Percentiles rank a stretch among this genome's conserved stretches.
phyloP scores from a whole-genome alignment of 2,113 vertebrate species.

The Dicaeum eximium region DNA sequence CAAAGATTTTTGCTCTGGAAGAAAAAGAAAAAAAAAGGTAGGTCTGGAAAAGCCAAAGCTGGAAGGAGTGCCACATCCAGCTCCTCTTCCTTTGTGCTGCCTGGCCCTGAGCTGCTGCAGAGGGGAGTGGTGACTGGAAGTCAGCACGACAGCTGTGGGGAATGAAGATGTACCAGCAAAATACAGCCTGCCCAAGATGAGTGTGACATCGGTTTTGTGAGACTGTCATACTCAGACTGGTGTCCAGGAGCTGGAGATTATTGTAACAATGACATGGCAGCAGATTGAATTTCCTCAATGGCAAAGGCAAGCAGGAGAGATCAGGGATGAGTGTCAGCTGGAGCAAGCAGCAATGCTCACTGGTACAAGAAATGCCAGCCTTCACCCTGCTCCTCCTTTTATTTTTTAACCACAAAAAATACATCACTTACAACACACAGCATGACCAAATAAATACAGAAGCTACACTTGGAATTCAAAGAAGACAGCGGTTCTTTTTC shows the following conservation, averaged over 20 bases:
- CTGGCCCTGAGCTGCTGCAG: background rate
- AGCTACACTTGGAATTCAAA: background rate
- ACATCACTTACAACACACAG: background rate
- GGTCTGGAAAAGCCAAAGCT: background rate
- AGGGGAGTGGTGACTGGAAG: background rate
- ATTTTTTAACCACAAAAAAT: background rate
- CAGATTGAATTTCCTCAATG: background rate
- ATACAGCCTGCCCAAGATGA: background rate
- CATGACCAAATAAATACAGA: background rate
- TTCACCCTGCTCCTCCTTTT: background rate
- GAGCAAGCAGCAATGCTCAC: background rate
- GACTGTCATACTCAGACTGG: background rate
- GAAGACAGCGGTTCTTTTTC: background rate
- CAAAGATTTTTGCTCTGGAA: background rate
- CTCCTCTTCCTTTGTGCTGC: background rate
- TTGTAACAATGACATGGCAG: background rate
- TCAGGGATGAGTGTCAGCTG: background rate
- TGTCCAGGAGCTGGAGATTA: conserved; percentile 7
- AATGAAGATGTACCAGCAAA: background rate
- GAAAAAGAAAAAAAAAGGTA: background rate
- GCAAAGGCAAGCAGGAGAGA: background rate
- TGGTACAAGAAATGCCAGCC: background rate
- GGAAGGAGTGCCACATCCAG: background rate
- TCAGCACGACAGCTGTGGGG: accelerated
- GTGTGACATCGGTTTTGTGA: background rate